These are phyloP conservation scores for Drosophila falleni DNA, from an alignment of 2,888 invertebrate genomes.

Conservation along the genomic window DNA sequence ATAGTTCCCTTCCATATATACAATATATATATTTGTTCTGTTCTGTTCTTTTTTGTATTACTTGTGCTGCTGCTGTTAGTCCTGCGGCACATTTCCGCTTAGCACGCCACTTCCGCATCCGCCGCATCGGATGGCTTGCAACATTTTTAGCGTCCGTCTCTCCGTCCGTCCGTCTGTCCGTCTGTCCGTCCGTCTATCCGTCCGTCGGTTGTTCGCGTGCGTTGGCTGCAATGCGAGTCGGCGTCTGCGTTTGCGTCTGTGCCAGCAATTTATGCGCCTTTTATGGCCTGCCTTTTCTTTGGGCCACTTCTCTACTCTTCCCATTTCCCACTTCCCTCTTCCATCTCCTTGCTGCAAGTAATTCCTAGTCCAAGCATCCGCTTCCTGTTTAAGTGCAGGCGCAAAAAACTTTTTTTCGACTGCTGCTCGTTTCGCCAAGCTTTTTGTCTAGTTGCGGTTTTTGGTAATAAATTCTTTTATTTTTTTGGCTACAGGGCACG, in stretches of 20 bases:
- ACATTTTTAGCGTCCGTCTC: slow-evolving; percentile 66
- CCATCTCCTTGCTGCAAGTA: slow-evolving; percentile 32
- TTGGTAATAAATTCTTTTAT: slow-evolving; percentile 80
- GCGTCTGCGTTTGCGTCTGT: slow-evolving; percentile 27
- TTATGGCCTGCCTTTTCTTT: slow-evolving; percentile 68
- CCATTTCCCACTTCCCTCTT: not conserved
- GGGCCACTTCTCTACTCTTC: slow-evolving; percentile 57
- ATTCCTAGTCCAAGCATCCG: slow-evolving; percentile 79
- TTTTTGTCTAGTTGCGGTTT: slow-evolving; percentile 80
- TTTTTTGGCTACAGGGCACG: slow-evolving; percentile 40
- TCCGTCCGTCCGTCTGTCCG: not conserved
- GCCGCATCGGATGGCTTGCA: slow-evolving; percentile 60
- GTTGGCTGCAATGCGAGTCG: slow-evolving; percentile 36
- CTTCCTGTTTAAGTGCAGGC: slow-evolving; percentile 78
- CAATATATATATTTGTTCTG: slow-evolving; percentile 4
- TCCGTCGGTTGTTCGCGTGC: slow-evolving; percentile 27
- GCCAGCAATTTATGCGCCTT: slow-evolving; percentile 75
- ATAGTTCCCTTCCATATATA: slow-evolving; percentile 33
- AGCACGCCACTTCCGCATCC: slow-evolving; percentile 73
- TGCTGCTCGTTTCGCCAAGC: slow-evolving; percentile 58
- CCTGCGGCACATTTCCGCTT: slow-evolving; percentile 80
- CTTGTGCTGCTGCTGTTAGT: slow-evolving; percentile 39
- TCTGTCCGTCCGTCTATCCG: not conserved
- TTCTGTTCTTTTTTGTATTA: slow-evolving; percentile 6
- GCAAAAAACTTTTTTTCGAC: slow-evolving; percentile 59